phyloP scores from a whole-genome alignment of 1,140 invertebrate species.

The Bombus fervidus region DNA sequence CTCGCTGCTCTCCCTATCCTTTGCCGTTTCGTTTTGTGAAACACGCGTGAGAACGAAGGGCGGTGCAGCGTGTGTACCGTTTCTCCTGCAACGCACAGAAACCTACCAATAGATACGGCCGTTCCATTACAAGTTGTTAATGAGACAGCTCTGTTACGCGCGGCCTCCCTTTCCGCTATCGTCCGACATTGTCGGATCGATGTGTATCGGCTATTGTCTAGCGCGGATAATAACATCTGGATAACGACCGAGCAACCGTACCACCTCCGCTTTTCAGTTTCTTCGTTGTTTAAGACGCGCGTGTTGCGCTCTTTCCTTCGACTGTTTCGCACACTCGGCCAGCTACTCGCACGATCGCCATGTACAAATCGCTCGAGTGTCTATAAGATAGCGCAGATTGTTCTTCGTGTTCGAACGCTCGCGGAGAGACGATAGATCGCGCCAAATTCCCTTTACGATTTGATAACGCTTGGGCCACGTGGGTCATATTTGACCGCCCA shows the following conservation, averaged over 20 bases:
- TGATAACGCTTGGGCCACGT: no score
- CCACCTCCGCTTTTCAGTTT: not conserved
- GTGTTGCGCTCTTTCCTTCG: not conserved
- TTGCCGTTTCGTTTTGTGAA: slow-evolving; percentile 38
- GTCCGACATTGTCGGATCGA: slow-evolving; percentile 59
- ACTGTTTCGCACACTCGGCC: no score
- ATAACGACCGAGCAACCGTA: slow-evolving; percentile 27
- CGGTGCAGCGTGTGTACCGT: slow-evolving; percentile 1
- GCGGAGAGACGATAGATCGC: no score
- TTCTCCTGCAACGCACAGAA: slow-evolving; percentile 23
- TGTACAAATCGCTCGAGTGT: no score
- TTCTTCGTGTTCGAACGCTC: no score
- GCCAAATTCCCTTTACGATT: no score
- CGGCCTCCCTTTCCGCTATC: slow-evolving; percentile 47
- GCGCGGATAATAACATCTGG: slow-evolving; percentile 68
- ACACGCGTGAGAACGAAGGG: slow-evolving; percentile 36
- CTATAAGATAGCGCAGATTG: no score
- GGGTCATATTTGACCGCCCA: no score
- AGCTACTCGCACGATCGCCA: no score
- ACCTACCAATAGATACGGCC: slow-evolving; percentile 51
- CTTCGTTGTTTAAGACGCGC: not conserved
- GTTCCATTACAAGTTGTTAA: slow-evolving; percentile 72
- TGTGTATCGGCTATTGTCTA: slow-evolving; percentile 66
- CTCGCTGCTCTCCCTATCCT: not conserved
- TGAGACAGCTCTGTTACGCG: slow-evolving; percentile 67